Evolutionary conservation across 2,113 vertebrate genomes (phyloP), one percentile per base, ranked within the genome.

Genomic region (Cololabis saira): DNA sequence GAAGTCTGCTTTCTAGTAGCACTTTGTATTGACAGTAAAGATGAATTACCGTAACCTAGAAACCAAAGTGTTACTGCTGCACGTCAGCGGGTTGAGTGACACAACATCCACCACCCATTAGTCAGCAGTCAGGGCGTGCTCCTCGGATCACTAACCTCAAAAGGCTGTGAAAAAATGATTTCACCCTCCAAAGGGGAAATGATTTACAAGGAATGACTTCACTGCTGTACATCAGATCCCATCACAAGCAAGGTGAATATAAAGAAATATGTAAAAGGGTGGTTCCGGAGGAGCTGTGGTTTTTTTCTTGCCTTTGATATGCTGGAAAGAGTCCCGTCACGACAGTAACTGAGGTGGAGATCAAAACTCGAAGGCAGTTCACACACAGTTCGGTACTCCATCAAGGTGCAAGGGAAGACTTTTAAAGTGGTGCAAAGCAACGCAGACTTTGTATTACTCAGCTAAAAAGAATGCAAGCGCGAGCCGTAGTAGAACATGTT

Each of bases 191-290:
- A 62, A 74, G 42, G 54, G 62, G 69, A 84, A 83, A 83, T 81
- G 54, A 89, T 83, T 86, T 83, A 81, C 84, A 83, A 78, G 79
- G 75, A 83, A 80, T 83, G 67, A 76, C 77, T 78, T 87, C 74
- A 71, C 45, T 5, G 59, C 71, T 41, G 43, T 49, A 43, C 67
- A 76, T 19, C 65, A 5, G 59, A 72, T 75, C 50, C 61, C 61
- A 59, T 66, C 69, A 67, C 22, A 79, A 33, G 45, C 19, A 1
- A 50, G 22, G 30, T 1, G 41, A 72, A 77, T 64, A 71, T 67
- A 69, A 76, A 64, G 40, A 58, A 54, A 22, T 44, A 1, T 55
- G 50, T 51, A 16, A 11, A 11, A 52, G 54, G 16, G n/a, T 2
- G 14, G 17, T 15, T 42, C 30, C 44, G 52, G 2, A 53, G 49